Base-by-base conservation (phyloP, 2,888 invertebrate species). In the Dolichomitus sp. region DNA sequence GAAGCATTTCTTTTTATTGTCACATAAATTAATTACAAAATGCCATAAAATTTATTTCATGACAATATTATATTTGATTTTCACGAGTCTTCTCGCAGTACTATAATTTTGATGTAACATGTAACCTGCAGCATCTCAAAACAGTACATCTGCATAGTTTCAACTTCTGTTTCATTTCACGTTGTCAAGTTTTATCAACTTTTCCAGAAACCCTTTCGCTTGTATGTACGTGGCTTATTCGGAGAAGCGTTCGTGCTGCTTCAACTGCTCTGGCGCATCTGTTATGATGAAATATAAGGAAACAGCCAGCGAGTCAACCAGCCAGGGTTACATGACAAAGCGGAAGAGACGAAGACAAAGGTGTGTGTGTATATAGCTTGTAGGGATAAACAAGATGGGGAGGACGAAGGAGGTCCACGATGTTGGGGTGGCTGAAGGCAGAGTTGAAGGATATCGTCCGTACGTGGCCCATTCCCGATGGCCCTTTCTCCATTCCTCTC, bases 401-500 rank as follows among this genome's bases (percentile, higher is more conserved):
- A 30, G 57, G n/a, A 57, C 57, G 30, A 57, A 30, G 30, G 30
- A 57, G 61, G 6, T 59, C n/a, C 59, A 7, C 57, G 57, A 59
- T 17, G 66, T 42, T 59, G 37, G 42, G 45, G 66, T 61, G 65
- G 42, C 33, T 27, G 68, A 57, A 54, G 17, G 78, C 14, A 48
- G 73, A 61, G 63, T 52, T 61, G 81, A 77, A 85, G 81, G 83
- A 87, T 84, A 87, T 81, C 82, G 68, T 63, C 63, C 68, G 79
- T 70, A 85, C 84, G 87, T 81, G 88, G 82, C 19, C 72, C 87
- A 82, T 73, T 70, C 82, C 57, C 83, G 59, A 65, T 75, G 52
- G 54, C 54, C 12, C 40, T 33, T 66, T 54, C 74, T 42, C 42
- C 65, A 65, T 75, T 66, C 42, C 54, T 65, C 19, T 42, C 40